Evolutionary conservation across 2,797 vertebrate genomes (phyloP).

Genomic region (Cryptoblepharus egeriae): DNA sequence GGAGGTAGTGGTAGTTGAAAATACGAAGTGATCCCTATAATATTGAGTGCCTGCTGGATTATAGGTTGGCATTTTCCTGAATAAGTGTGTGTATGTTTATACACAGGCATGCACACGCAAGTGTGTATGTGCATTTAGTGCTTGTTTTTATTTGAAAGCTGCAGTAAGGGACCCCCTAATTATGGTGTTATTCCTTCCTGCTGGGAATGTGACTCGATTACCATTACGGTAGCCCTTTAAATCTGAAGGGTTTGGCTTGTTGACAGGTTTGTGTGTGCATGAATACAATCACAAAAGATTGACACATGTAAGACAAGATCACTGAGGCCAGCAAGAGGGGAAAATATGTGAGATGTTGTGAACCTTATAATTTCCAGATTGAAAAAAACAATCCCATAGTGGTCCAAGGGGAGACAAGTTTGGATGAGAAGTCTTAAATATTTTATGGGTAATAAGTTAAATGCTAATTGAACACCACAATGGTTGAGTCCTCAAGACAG

Average conservation of each 20-base stretch:
- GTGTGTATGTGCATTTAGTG: no score
- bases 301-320: not conserved
- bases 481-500: conserved; percentile 77
- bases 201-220: not conserved
- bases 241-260: not conserved
- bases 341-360: not conserved
- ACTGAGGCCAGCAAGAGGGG: not conserved
- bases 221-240: not conserved
- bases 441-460: conserved; percentile 84
- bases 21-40: not conserved
- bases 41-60: not conserved
- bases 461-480: conserved; percentile 81
- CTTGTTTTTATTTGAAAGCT: not conserved
- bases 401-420: conserved; percentile 54
- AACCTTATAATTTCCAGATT: not conserved
- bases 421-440: conserved; percentile 77
- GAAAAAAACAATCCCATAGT: conserved; percentile 32
- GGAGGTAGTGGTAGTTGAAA: no score
- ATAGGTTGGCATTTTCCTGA: not conserved
- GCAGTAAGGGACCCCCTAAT: conserved; percentile 1
- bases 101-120: no score
- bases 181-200: conserved; percentile 3
- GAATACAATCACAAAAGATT: not conserved
- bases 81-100: no score
- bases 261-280: no score